Conservation (phyloP, 2,888 invertebrate genomes). For the Danaus chrysippus region DNA sequence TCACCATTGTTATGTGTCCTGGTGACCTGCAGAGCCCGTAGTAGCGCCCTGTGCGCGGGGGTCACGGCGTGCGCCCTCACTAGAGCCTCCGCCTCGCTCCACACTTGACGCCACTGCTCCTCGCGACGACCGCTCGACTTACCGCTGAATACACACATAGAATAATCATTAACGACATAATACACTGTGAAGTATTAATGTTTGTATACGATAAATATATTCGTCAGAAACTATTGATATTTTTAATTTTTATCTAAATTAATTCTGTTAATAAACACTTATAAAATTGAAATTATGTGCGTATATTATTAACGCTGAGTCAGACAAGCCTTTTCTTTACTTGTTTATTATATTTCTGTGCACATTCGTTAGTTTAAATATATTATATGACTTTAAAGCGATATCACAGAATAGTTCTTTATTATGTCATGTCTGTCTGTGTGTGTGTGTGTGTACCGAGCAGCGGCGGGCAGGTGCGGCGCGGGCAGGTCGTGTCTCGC, state of each 20-base stretch:
- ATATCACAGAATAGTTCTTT: too few relatives aligned
- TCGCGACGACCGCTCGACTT: conserved; percentile 82
- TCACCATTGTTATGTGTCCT: conserved; percentile 62
- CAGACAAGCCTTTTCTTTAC: too few relatives aligned
- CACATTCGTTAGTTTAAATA: too few relatives aligned
- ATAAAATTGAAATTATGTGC: conserved; percentile 64
- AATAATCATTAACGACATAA: too few relatives aligned
- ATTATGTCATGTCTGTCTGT: too few relatives aligned
- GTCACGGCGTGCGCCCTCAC: conserved; percentile 88
- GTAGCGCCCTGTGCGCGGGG: conserved; percentile 86
- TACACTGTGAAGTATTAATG: too few relatives aligned
- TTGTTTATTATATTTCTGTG: too few relatives aligned
- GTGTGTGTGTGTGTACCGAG: neutral
- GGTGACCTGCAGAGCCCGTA: conserved; percentile 90
- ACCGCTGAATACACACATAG: conserved; percentile 40
- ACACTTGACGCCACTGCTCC: conserved; percentile 94
- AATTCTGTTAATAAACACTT: neutral
- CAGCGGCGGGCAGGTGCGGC: conserved; percentile 74
- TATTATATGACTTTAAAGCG: too few relatives aligned
- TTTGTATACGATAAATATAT: too few relatives aligned
- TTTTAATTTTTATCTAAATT: neutral
- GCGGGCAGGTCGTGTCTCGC: conserved; percentile 90
- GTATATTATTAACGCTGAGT: too few relatives aligned
- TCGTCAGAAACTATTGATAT: too few relatives aligned
- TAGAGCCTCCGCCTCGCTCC: conserved; percentile 92